Evolutionary conservation across 2,888 invertebrate genomes (phyloP), one percentile per base, ranked within the genome.

Genomic region (Gymnoscelis rufifasciata): DNA sequence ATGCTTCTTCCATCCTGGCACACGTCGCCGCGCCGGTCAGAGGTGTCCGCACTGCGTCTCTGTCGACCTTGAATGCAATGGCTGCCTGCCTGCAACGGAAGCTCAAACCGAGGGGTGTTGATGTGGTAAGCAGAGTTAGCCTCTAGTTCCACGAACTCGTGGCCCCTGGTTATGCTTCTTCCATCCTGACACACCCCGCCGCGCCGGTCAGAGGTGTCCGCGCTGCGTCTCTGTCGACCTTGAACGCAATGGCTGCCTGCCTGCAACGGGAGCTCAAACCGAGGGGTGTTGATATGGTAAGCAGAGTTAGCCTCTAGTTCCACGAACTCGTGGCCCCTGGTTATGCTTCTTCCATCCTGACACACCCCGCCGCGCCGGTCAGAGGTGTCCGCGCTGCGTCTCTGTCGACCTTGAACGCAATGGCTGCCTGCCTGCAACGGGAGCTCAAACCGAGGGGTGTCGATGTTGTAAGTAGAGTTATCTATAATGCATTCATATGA

Each of bases 171-270:
- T 31, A 91, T 94, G 91, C 96, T 7, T 93, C 94, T 30, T 95
- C 95, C 43, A 93, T 95, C 58, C 87, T 95, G 57, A 95, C 94
- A 31, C 91, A 93, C 59, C 92, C 95, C 36, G 93, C 95, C 0
- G 93, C 94, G 5, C 94, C 95, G 0, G 93, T 94, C 30, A 90
- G 95, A 38, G 94, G 95, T 12, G 92, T 95, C 40, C 95, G 96
- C 72, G 94, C 95, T 51, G 93, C 94, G 38, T 90, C 92, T 3
- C 88, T 94, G 58, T 93, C 93, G 33, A 96, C 94, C 0, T 86
- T 96, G 6, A 95, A 96, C 73, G 93, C 94, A 7, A 91, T 95
- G 68, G 93, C 93, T 12, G 91, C 93, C 52, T 95, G 95, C 67
- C 88, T 96, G 43, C 91, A 96, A 33, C 90, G 94, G 59, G 95